Percentiles rank a stretch among this genome's conserved stretches.
These are phyloP conservation scores for Melanostoma mellinum DNA, from an alignment of 2,888 invertebrate genomes.

Conservation along the genomic window DNA sequence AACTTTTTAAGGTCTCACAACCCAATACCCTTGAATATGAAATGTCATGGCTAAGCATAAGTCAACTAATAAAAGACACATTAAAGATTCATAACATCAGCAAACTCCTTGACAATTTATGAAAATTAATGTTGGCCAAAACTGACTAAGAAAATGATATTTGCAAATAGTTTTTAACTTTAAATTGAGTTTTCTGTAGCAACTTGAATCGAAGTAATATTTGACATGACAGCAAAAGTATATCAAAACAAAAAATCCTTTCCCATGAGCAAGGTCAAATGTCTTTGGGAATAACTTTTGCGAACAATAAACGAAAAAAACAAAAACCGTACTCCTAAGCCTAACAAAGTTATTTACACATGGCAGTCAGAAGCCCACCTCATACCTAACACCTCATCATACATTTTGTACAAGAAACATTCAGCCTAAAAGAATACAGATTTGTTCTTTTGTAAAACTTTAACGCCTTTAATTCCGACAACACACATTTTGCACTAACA, in stretches of 20 bases:
- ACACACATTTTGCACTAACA: constrained; percentile 57
- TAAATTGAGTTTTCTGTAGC: constrained; percentile 20
- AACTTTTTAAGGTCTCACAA: too few relatives aligned
- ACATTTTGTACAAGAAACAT: too few relatives aligned
- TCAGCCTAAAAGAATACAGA: constrained; percentile 4
- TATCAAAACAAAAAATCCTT: constrained; percentile 14
- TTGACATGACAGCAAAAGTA: constrained; percentile 12
- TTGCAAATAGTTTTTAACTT: constrained; percentile 9
- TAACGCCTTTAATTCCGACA: constrained; percentile 59
- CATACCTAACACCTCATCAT: too few relatives aligned
- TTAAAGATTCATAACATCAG: too few relatives aligned
- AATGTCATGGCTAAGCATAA: too few relatives aligned
- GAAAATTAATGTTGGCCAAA: too few relatives aligned
- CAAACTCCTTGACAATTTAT: too few relatives aligned
- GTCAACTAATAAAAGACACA: too few relatives aligned
- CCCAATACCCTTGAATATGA: too few relatives aligned
- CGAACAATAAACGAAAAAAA: background rate
- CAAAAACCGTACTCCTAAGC: background rate
- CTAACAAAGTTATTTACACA: constrained; percentile 11
- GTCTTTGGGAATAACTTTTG: constrained; percentile 1
- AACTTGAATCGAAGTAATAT: constrained; percentile 1
- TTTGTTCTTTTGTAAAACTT: constrained; percentile 46
- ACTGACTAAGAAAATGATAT: too few relatives aligned
- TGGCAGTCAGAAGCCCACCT: too few relatives aligned
- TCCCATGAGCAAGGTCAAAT: constrained; percentile 2